Base-by-base conservation (phyloP, 2,888 invertebrate genomes). In the Emmelina monodactyla region DNA sequence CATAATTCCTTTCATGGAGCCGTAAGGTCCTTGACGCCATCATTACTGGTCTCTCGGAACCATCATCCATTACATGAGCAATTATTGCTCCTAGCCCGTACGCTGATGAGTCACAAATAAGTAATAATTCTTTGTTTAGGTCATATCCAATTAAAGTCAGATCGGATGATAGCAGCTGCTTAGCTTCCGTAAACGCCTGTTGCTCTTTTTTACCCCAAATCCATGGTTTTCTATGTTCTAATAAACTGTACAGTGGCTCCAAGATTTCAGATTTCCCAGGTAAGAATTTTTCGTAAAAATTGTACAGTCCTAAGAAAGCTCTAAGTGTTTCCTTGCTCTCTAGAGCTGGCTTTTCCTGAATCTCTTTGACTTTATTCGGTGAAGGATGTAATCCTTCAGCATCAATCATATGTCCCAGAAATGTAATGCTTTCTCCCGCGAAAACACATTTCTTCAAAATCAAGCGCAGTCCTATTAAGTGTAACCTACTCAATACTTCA, bases 251-350 rank as follows among this genome's bases (percentile, higher is more conserved):
- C 14, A 46, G 32, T 11, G 43, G 48, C 35, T 47, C 44, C 5
- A 47, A 16, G 3, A 46, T 10, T 2, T 44, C 41, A 6, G 47
- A 40, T 30, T 47, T 45, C 10, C 43, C 39, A n/a, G 42, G 45
- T 6, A 48, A 31, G 35, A 47, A 47, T 16, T 44, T 39, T 28
- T 49, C 45, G 33, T 49, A 49, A 29, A 49, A 51, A 32, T 49
- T 51, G 19, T 44, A 43, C 3, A 51, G 22, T 1, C 46, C 49
- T 5, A 48, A 32, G 33, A 49, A 51, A 3, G 49, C 45, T 13
- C 40, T 39, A n/a, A n/a, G n/a, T n/a, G n/a, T n/a, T n/a, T n/a
- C n/a, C n/a, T n/a, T n/a, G n/a, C n/a, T n/a, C n/a, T n/a, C n/a
- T n/a, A n/a, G n/a, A n/a, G n/a, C n/a, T n/a, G n/a, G n/a, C n/a